phyloP scores from a whole-genome alignment of 2,113 vertebrate genomes.

The Channa argus region DNA sequence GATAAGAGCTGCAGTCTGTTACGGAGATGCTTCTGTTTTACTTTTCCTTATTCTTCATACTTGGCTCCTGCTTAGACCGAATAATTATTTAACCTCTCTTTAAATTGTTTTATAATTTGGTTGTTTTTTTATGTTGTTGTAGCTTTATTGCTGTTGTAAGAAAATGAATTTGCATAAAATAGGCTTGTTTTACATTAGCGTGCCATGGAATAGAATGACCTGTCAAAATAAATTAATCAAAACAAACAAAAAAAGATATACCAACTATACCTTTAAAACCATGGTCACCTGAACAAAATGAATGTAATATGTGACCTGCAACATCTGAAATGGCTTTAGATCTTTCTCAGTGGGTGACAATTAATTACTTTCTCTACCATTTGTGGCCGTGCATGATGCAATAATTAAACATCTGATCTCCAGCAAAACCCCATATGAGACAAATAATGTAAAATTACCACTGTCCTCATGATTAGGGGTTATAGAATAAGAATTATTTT shows the following conservation, averaged over 20 bases:
- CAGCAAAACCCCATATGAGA: conserved; percentile 49
- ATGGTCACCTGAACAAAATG: conserved; percentile 78
- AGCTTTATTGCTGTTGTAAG: conserved; percentile 71
- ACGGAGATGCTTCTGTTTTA: conserved; percentile 9
- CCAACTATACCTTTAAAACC: conserved; percentile 74
- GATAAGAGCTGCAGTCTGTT: conserved; percentile 28
- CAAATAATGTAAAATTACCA: conserved; percentile 37
- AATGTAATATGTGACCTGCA: conserved; percentile 78
- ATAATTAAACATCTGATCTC: conserved; percentile 71
- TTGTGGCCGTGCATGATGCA: conserved; percentile 74
- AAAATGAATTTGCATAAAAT: conserved; percentile 55
- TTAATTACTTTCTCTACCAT: conserved; percentile 57
- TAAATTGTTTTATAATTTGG: conserved; percentile 51
- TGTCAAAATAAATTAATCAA: conserved; percentile 60
- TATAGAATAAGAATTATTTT: conserved; percentile 53
- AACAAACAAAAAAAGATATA: conserved; percentile 49
- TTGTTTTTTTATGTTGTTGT: conserved; percentile 52
- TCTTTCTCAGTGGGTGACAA: conserved; percentile 61
- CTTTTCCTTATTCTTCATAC: conserved; percentile 10
- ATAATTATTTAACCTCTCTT: conserved; percentile 46
- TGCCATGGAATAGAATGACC: conserved; percentile 70
- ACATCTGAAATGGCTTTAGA: conserved; percentile 72
- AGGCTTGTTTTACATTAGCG: conserved; percentile 54
- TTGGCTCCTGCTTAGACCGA: conserved; percentile 35
- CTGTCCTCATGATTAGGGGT: conserved; percentile 25